Evolutionary conservation across 2,113 vertebrate genomes (phyloP), one percentile per base, ranked within the genome.

Genomic region (Dipodomys stephensi): DNA sequence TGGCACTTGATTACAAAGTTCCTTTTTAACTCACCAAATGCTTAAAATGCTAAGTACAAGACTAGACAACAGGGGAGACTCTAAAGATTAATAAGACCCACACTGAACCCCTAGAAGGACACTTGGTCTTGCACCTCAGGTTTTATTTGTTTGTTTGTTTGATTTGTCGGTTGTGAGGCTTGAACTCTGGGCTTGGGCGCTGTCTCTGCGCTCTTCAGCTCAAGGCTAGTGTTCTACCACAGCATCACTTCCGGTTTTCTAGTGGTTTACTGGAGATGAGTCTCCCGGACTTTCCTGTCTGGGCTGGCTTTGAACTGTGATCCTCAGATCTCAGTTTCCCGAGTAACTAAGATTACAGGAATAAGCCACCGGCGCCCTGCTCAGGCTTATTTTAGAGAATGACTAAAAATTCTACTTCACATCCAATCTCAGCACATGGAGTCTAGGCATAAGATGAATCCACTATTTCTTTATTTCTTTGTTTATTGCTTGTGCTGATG

Each of bases 1-100:
- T 79, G 20, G 25, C 60, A 73, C 49, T 39, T 68, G 15, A 68
- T 64, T 91, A 64, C 57, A 91, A 89, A 83, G 44, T 80, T 60
- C 44, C 22, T 90, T 94, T 39, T 93, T 85, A 49, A 87, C 35
- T 90, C 46, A 81, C 46, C 39, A 91, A 84, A 74, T 95, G 83
- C 92, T 81, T 68, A 92, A 82, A 91, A 78, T 53, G 19, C 28
- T 30, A 35, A 94, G 83, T 18, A 76, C 53, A 62, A 53, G 15
- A 57, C 13, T 73, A 87, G 64, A 92, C 25, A 72, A 84, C 60
- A 67, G 11, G 13, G 71, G 16, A 72, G 10, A 73, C 53, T 28
- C 44, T 83, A 82, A 65, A 80, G 9, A 67, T 30, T 67, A 32
- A 32, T 22, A 60, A 80, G 72, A 83, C 57, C 73, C 16, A 83